phyloP scores from a whole-genome alignment of 1,140 invertebrate genomes.

The Drosophila mojavensis region DNA sequence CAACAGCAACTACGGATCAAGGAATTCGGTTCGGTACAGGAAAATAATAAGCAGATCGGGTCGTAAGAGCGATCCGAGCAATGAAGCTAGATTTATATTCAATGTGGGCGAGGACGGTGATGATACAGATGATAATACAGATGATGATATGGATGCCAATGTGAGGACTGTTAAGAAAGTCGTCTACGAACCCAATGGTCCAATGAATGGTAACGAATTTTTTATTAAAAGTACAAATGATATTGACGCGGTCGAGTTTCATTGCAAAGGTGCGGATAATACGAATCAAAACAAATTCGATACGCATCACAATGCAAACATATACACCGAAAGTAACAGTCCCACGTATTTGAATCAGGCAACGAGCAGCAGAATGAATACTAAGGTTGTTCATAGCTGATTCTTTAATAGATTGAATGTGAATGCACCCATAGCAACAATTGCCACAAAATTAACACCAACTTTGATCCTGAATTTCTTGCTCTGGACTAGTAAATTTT shows the following conservation, averaged over 20 bases:
- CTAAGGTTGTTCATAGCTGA: slow-evolving; percentile 60
- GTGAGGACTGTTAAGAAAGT: slow-evolving; percentile 34
- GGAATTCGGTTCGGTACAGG: slow-evolving; percentile 67
- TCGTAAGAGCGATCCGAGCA: slow-evolving; percentile 32
- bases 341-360: slow-evolving; percentile 28
- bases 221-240: slow-evolving; percentile 77
- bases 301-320: slow-evolving; percentile 23
- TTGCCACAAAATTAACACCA: slow-evolving; percentile 42
- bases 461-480: slow-evolving; percentile 79
- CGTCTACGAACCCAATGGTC: slow-evolving; percentile 57
- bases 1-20: slow-evolving; percentile 64
- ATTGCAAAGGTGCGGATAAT: slow-evolving; percentile 44
- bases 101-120: slow-evolving; percentile 66
- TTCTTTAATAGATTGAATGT: slow-evolving; percentile 43
- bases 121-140: slow-evolving; percentile 58
- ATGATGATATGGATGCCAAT: slow-evolving; percentile 38
- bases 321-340: slow-evolving; percentile 29
- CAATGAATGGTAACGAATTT: slow-evolving; percentile 72
- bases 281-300: slow-evolving; percentile 6
- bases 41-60: slow-evolving; percentile 57
- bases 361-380: slow-evolving; percentile 27
- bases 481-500: slow-evolving; percentile 81
- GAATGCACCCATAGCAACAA: slow-evolving; percentile 34
- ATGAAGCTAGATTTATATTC: slow-evolving; percentile 69
- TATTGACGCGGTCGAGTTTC: slow-evolving; percentile 80